These are phyloP conservation scores for Apogon hyalosoma DNA, from an alignment of 2,797 vertebrate genomes.

Conservation along the genomic window DNA sequence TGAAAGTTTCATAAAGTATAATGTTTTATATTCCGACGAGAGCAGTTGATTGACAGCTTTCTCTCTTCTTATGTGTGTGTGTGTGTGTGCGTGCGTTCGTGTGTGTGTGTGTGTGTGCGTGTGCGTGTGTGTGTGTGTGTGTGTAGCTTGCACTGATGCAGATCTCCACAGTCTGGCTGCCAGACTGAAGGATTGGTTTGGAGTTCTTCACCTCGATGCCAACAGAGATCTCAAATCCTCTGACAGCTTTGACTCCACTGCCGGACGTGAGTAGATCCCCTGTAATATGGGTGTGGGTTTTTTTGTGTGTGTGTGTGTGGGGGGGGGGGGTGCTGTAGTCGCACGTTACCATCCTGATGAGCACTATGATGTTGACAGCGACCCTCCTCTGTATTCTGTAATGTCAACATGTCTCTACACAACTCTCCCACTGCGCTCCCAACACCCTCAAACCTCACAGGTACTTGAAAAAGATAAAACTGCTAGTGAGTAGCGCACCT, in stretches of 20 bases:
- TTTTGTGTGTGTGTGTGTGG: slow-evolving; percentile 16
- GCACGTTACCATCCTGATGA: slow-evolving; percentile 30
- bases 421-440: slow-evolving; percentile 25
- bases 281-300: neutral
- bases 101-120: no score
- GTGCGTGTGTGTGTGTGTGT: slow-evolving; percentile 58
- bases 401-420: slow-evolving; percentile 63
- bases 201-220: slow-evolving; percentile 92
- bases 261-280: slow-evolving; percentile 78
- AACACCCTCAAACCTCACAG: slow-evolving; percentile 14
- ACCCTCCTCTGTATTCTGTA: slow-evolving; percentile 56
- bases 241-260: slow-evolving; percentile 72
- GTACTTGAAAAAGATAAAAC: slow-evolving; percentile 23
- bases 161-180: slow-evolving; percentile 90
- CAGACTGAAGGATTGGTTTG: slow-evolving; percentile 96
- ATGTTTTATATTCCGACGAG: slow-evolving; percentile 30
- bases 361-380: slow-evolving; percentile 56
- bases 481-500: slow-evolving; percentile 4
- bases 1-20: slow-evolving; percentile 51
- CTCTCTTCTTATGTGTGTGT: slow-evolving; percentile 20
- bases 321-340: slow-evolving; percentile 22
- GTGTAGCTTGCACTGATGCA: slow-evolving; percentile 85
- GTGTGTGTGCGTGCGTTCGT: no score
- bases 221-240: slow-evolving; percentile 84
- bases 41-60: slow-evolving; percentile 40